phyloP scores from a whole-genome alignment of 2,888 invertebrate species.

The Eurytoma adleriae region DNA sequence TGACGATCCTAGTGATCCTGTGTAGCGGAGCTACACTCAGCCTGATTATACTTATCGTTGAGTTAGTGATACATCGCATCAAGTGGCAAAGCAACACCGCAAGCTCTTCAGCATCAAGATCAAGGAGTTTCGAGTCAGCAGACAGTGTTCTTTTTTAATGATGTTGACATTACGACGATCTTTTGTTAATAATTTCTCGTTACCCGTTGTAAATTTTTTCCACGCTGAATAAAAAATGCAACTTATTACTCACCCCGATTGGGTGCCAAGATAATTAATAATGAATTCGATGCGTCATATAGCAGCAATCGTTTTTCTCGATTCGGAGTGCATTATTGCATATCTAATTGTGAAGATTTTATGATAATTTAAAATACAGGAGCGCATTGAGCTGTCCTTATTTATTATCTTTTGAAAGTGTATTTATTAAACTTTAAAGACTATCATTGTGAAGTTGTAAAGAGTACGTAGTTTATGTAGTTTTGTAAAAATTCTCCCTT shows the following conservation, averaged over 20 bases:
- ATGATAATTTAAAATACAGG: constrained; percentile 26
- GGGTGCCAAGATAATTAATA: too few species aligned
- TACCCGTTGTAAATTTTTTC: too few species aligned
- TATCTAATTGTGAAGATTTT: constrained; percentile 20
- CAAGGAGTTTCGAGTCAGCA: too few species aligned
- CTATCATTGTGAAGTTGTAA: too few species aligned
- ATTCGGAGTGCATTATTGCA: constrained; percentile 22
- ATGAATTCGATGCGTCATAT: too few species aligned
- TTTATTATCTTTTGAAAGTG: too few species aligned
- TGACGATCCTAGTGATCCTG: constrained; percentile 52
- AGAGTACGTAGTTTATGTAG: not conserved
- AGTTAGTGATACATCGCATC: constrained; percentile 23
- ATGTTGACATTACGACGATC: not conserved
- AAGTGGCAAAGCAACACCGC: not conserved
- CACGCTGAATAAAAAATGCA: too few species aligned
- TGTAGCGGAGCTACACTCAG: constrained; percentile 35
- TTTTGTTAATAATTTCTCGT: too few species aligned
- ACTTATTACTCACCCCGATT: too few species aligned
- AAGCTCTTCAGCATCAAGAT: not conserved
- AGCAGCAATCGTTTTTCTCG: too few species aligned
- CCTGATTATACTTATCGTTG: constrained; percentile 49
- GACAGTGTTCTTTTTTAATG: not conserved
- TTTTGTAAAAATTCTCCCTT: not conserved
- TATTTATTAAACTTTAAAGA: too few species aligned
- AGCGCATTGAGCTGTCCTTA: too few species aligned